Evolutionary conservation across 2,888 invertebrate genomes (phyloP), one percentile per base, ranked within the genome.

Genomic region (Halocaridina rubra): DNA sequence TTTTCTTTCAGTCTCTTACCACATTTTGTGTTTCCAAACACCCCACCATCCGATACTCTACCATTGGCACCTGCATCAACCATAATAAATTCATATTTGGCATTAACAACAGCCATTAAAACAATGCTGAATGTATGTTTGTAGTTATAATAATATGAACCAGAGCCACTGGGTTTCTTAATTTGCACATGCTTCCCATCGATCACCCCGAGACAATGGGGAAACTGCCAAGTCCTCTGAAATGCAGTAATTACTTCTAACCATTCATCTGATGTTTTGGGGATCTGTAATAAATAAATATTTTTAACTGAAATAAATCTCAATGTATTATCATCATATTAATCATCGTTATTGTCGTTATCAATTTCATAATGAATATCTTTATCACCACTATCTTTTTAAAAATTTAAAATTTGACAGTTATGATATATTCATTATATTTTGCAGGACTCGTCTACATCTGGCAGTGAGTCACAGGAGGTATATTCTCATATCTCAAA

Each of bases 11-110:
- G 24, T 24, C 22, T 16, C 19, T 74, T 74, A 24, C 74, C 1
- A 46, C n/a, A 74, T 74, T 57, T 76, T 76, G 76, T 59, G 57
- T 59, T 76, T 8, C 10, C 76, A 59, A 76, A 76, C 29, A 76
- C 59, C 4, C 59, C 32, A 22, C 57, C 76, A 76, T 76, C 59
- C 3, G 76, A 76, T 16, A 76, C 33, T 24, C 76, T 76, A 10
- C 76, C 59, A 53, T 57, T 76, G 10, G 76, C 24, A 22, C 76
- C 76, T 27, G 29, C 76, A 30, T 59, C 22, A 30, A 59, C 76
- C 57, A 59, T 76, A 16, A 32, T 61, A 33, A 32, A 64, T 33
- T 22, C 64, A 64, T 64, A 78, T 32, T 30, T 2, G n/a, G 64
- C 64, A 64, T 64, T 64, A 64, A 2, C 64, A 64, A 64, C 64